phyloP scores from a whole-genome alignment of 2,113 vertebrate species.

The Leptobrachium ailaonicum region DNA sequence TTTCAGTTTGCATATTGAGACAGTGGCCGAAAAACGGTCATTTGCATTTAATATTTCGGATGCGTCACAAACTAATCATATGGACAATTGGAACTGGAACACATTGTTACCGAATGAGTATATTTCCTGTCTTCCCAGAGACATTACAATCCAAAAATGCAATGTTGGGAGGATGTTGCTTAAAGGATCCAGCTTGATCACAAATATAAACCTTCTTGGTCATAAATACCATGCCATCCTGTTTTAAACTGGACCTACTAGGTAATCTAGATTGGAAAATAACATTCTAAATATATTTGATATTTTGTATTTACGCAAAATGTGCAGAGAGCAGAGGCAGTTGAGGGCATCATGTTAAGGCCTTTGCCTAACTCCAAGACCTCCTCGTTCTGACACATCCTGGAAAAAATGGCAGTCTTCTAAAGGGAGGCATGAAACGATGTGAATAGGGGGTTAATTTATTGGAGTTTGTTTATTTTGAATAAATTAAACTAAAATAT shows the following conservation, averaged over 20 bases:
- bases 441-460: constrained; percentile 24
- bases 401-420: neutral
- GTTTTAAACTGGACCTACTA: neutral
- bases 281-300: neutral
- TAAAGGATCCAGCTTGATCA: neutral
- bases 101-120: constrained; percentile 5
- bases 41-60: neutral
- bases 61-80: neutral
- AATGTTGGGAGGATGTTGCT: neutral
- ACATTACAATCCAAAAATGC: neutral
- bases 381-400: neutral
- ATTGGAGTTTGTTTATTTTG: constrained; percentile 37
- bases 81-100: constrained; percentile 3
- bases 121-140: constrained; percentile 4
- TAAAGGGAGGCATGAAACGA: neutral
- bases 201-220: neutral
- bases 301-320: neutral
- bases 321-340: constrained; percentile 14
- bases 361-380: constrained; percentile 2
- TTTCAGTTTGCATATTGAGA: neutral
- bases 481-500: constrained; percentile 22
- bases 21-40: neutral
- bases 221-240: neutral
- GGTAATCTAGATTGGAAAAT: neutral
- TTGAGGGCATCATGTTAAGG: neutral